Evolutionary conservation across 2,113 vertebrate genomes (phyloP).

Genomic region (Pithys albifrons): DNA sequence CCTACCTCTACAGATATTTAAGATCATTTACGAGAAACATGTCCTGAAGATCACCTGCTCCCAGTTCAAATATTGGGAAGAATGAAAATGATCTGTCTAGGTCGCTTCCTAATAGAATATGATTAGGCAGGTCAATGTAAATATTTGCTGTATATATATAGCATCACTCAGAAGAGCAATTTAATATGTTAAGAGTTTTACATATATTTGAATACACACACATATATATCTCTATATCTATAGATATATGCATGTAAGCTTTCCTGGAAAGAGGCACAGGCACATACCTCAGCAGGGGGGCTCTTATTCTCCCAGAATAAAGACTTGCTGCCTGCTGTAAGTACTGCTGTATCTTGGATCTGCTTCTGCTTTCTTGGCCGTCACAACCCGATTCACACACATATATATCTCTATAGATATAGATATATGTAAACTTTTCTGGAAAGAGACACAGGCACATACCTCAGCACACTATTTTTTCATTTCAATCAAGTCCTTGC

Average conservation of each 20-base stretch:
- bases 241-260: not conserved
- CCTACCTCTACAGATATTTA: not conserved
- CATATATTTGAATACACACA: not conserved
- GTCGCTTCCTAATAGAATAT: not conserved
- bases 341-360: too few species aligned
- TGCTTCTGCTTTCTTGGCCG: too few species aligned
- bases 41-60: not conserved
- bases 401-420: too few species aligned
- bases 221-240: not conserved
- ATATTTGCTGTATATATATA: not conserved
- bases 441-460: not conserved
- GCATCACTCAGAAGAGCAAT: not conserved
- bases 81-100: not conserved
- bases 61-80: not conserved
- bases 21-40: not conserved
- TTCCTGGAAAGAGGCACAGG: not conserved
- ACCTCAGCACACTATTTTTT: not conserved
- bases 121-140: not conserved
- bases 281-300: not conserved
- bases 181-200: not conserved
- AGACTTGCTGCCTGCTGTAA: too few species aligned
- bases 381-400: too few species aligned
- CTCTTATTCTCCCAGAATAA: too few species aligned
- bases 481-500: not conserved
- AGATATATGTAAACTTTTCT: not conserved